A percentile compares a stretch with the other conserved stretches of the same genome.
These are phyloP conservation scores for Epiblema foenella DNA, from an alignment of 2,888 invertebrate species.

Conservation along the genomic window DNA sequence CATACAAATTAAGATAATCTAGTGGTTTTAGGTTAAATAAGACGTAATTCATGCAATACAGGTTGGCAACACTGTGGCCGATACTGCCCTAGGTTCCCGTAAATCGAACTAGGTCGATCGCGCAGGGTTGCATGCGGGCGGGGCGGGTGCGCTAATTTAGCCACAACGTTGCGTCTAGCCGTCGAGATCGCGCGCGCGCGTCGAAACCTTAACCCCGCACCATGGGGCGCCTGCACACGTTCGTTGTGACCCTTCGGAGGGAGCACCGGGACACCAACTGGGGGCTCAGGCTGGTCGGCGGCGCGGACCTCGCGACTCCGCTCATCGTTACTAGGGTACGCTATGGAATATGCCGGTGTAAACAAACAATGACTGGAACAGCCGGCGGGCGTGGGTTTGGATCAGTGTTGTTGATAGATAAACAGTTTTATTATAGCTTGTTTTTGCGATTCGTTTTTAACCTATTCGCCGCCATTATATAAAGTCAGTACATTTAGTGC, in stretches of 20 bases:
- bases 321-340: conserved; percentile 94
- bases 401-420: conserved; percentile 25
- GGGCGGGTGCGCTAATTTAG: conserved; percentile 70
- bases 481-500: too few species aligned
- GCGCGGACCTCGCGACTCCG: conserved; percentile 93
- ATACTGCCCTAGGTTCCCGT: conserved; percentile 74
- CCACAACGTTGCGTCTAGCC: conserved; percentile 78
- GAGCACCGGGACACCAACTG: conserved; percentile 90
- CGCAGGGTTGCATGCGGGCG: conserved; percentile 74
- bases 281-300: conserved; percentile 95
- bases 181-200: conserved; percentile 72
- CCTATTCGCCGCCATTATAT: too few species aligned
- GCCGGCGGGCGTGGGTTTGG: conserved; percentile 28
- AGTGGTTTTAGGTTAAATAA: too few species aligned
- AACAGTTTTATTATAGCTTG: background rate
- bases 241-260: conserved; percentile 90
- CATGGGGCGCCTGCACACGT: conserved; percentile 90
- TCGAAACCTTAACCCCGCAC: conserved; percentile 52
- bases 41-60: too few species aligned
- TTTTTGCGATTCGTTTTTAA: background rate
- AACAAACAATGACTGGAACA: conserved; percentile 60
- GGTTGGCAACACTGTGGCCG: too few species aligned
- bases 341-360: conserved; percentile 64
- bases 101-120: conserved; percentile 76
- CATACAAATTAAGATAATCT: too few species aligned